Evolutionary conservation across 2,113 vertebrate species (phyloP), one percentile per base, ranked within the genome.

Genomic region (Lagopus muta): DNA sequence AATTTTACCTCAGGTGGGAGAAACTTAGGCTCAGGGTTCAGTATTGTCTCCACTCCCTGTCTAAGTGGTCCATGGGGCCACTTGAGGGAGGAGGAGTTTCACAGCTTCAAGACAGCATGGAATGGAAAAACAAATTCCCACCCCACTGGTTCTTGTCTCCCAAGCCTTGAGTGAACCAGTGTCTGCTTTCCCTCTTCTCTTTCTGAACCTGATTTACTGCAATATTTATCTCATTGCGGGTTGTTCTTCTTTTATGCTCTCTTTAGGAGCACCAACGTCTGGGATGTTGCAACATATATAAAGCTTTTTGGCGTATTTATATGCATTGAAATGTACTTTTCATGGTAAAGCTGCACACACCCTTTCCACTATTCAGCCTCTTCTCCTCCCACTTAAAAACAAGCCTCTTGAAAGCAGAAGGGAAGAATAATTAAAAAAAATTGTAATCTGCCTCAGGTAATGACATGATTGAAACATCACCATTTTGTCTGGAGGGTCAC

Each of bases 391-490:
- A 93, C 93, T 95, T 95, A 76, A 86, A 91, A 95, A 95, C 91
- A 96, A 96, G 30, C 40, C 82, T 92, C 94, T 93, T 96, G 84
- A 97, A 97, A 95, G 85, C 82, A 88, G 75, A 92, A 82, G 82
- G 91, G 87, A 95, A 95, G 93, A 95, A 95, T 93, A 95, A 96
- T 97, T 57, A 4, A 52, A 83, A 94, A 92, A 94, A 95, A 93
- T 58, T 79, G 67, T 86, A 92, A 88, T 94, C 50, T 84, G 95
- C 95, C 95, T 90, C 76, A n/a, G 95, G 95, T 93, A 85, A 95
- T 86, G 74, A 88, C 91, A 95, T 92, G 93, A 96, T 97, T 95
- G 93, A 96, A 96, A 95, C 95, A 95, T 96, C 95, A 94, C 57
- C 93, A 88, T 96, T 94, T 95, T 97, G 95, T 93, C 92, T 95